A percentile compares a stretch with the other conserved stretches of the same genome.
Evolutionary conservation across 2,113 vertebrate genomes (phyloP).

Genomic region (Tachysurus vachellii): DNA sequence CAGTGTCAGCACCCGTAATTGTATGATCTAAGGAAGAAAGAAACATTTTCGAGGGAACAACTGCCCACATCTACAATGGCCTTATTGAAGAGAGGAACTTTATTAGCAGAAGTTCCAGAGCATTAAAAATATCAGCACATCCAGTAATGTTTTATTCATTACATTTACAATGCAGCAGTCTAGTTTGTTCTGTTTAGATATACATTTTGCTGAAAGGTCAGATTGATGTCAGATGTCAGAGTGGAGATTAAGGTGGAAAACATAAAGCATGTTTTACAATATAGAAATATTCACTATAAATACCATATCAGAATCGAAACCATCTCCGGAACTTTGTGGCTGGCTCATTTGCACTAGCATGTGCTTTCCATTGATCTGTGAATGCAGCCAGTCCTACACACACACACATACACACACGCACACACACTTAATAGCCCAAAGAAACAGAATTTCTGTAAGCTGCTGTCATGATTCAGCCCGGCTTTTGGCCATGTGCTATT

Average conservation of each 20-base stretch:
- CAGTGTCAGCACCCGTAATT: too few species aligned
- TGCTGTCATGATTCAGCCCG: too few species aligned
- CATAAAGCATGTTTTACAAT: background rate
- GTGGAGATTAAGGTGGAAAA: background rate
- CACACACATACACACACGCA: background rate
- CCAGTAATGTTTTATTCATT: background rate
- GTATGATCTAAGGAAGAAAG: background rate
- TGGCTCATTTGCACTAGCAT: background rate
- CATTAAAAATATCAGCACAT: too few species aligned
- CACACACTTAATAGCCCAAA: background rate
- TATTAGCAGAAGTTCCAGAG: background rate
- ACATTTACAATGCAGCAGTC: background rate
- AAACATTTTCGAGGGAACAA: background rate
- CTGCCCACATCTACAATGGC: background rate
- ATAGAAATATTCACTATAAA: background rate
- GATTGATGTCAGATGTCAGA: background rate
- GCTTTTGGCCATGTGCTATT: too few species aligned
- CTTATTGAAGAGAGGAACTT: background rate
- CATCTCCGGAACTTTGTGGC: background rate
- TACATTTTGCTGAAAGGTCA: background rate
- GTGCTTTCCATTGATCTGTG: background rate
- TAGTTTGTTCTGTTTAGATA: background rate
- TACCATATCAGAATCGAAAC: background rate
- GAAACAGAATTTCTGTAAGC: background rate
- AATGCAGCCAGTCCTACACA: constrained; percentile 5